Evolutionary conservation across 2,797 vertebrate genomes (phyloP).

Genomic region (Cynopterus sphinx): DNA sequence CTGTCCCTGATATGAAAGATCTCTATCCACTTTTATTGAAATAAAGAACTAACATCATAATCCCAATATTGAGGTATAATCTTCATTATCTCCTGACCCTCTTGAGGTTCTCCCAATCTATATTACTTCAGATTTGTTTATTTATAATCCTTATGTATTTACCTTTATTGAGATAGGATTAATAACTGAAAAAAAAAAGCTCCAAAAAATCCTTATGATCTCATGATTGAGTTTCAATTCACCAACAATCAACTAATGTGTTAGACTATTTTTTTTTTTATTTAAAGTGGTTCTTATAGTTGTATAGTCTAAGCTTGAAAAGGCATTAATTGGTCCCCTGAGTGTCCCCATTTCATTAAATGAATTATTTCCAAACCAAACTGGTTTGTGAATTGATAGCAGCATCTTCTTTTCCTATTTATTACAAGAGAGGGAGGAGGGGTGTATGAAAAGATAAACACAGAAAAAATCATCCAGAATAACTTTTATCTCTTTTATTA

Average conservation of each 20-base stretch:
- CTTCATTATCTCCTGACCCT: conserved; percentile 89
- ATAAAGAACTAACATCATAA: conserved; percentile 91
- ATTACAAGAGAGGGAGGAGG: neutral
- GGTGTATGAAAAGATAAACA: conserved; percentile 2
- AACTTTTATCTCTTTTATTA: conserved; percentile 50
- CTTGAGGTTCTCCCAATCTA: conserved; percentile 84
- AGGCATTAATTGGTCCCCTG: conserved; percentile 70
- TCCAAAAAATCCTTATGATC: conserved; percentile 75
- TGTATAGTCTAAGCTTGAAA: neutral
- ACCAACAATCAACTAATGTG: conserved; percentile 72
- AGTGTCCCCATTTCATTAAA: conserved; percentile 36
- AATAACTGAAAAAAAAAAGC: conserved; percentile 79
- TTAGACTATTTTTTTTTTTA: conserved; percentile 39
- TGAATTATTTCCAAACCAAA: conserved; percentile 9
- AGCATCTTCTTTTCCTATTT: conserved; percentile 41
- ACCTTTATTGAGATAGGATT: conserved; percentile 91
- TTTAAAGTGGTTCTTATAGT: neutral
- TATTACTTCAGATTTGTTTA: conserved; percentile 87
- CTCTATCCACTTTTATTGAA: conserved; percentile 91
- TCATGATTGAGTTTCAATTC: conserved; percentile 74
- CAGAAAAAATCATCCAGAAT: neutral
- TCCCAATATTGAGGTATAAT: conserved; percentile 90
- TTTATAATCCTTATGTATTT: conserved; percentile 89
- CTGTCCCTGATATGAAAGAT: conserved; percentile 90
- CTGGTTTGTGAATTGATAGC: neutral